Evolutionary conservation across 2,888 invertebrate species (phyloP).

Genomic region (Drosophila pseudotalamancana): DNA sequence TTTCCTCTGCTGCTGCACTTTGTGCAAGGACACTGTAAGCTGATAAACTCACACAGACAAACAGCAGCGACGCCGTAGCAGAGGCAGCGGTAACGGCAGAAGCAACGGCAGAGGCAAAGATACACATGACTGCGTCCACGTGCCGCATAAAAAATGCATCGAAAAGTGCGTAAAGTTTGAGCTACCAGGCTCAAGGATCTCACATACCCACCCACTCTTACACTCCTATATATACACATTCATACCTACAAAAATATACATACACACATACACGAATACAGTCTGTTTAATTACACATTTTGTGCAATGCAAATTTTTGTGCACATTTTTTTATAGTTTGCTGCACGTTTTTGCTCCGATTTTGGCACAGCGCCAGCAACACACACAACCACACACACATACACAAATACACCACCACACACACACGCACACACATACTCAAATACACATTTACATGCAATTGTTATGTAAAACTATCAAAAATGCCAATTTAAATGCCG

Average conservation of each 20-base stretch:
- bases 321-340: conserved; percentile 16
- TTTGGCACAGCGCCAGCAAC: conserved; percentile 53
- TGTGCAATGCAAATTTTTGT: conserved; percentile 51
- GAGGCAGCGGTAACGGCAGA: conserved; percentile 1
- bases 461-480: conserved; percentile 63
- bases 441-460: conserved; percentile 9
- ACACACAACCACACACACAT: conserved; percentile 8
- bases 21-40: conserved; percentile 62
- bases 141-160: conserved; percentile 63
- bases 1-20: conserved; percentile 5
- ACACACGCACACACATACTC: conserved; percentile 14
- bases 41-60: conserved; percentile 63
- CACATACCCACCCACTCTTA: neutral
- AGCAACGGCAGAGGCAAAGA: conserved; percentile 5
- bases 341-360: neutral
- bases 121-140: conserved; percentile 67
- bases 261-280: neutral
- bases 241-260: too few species aligned
- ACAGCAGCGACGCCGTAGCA: conserved; percentile 5
- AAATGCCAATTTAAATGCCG: conserved; percentile 66
- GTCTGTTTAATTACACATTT: conserved; percentile 70
- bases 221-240: too few species aligned
- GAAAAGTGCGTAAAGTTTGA: conserved; percentile 65
- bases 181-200: conserved; percentile 34
- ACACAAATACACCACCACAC: conserved; percentile 6